Base-by-base conservation (phyloP, 2,888 invertebrate species). In the Andrena praecox region DNA sequence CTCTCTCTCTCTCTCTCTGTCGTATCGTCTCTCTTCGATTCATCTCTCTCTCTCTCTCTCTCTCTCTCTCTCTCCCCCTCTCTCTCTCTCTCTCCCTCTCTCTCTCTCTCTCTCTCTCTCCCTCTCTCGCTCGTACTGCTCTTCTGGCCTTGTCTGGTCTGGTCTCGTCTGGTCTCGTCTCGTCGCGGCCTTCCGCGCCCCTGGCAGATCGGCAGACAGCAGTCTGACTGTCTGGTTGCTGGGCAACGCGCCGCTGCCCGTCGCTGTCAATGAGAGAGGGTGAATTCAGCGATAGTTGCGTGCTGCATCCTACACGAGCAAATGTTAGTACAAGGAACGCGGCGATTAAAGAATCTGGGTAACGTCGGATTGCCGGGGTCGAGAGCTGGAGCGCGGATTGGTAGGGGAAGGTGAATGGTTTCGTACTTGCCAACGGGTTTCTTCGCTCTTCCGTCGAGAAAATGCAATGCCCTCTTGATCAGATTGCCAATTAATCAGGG, bases 201-300 rank as follows among this genome's bases (percentile, higher is more conserved):
- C 82, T 82, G 85, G 80, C 87, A 88, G 90, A 92, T 93, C 90
- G 90, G 91, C 91, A 92, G 91, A 92, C 91, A 88, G 89, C 89
- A 88, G 91, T 91, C 91, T 88, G 89, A 89, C 90, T 90, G 93
- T 92, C 92, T 93, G 91, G 93, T 93, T 93, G 92, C 93, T 90
- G 87, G 87, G 93, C 93, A 93, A 93, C 93, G 91, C 89, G 89
- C 89, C 88, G 87, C 89, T 90, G 88, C 88, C 87, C 79, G 85
- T 87, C 85, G 85, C 80, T 85, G 86, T 88, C 88, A 89, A 89
- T 89, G 89, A 87, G 86, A 90, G 85, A 89, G 89, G 90, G 89
- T 90, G 89, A 84, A 89, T 86, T 85, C 76, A 88, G 78, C 84
- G 85, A 80, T 70, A 75, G 85, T 73, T 82, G 33, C 77, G 77